Conservation (phyloP, 2,113 vertebrate genomes). For the Barbus barbus region DNA sequence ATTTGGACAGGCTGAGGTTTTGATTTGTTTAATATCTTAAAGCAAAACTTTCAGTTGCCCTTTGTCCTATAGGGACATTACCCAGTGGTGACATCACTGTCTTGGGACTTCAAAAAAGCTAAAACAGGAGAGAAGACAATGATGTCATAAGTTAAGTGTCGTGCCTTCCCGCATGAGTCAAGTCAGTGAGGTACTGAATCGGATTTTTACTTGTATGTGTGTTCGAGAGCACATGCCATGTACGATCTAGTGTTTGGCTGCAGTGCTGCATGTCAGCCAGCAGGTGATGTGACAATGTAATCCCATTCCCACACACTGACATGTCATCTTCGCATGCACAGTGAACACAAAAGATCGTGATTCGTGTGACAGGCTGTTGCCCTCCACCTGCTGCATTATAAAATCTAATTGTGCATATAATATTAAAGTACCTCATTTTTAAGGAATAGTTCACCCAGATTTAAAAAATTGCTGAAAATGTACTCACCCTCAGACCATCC, state of each 20-base stretch:
- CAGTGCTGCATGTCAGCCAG: conserved; percentile 18
- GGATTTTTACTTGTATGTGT: neutral
- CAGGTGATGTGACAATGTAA: conserved; percentile 28
- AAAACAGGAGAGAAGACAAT: neutral
- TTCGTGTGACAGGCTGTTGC: too few relatives aligned
- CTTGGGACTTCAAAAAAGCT: too few relatives aligned
- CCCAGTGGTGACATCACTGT: too few relatives aligned
- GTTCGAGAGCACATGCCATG: neutral
- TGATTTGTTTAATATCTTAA: neutral
- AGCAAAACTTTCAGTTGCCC: neutral
- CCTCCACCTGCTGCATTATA: too few relatives aligned
- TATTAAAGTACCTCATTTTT: neutral
- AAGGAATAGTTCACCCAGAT: neutral
- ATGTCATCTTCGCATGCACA: too few relatives aligned
- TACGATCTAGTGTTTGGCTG: neutral
- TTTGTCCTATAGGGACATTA: neutral
- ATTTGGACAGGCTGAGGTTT: neutral
- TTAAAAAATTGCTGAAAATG: neutral
- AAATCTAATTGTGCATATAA: too few relatives aligned
- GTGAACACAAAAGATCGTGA: too few relatives aligned
- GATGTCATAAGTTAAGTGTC: neutral
- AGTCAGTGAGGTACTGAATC: neutral
- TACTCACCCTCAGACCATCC: neutral
- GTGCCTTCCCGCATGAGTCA: neutral
- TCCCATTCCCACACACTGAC: conserved; percentile 2